Base-by-base conservation (phyloP, 2,797 vertebrate species). In the Acipenser oxyrinchus region DNA sequence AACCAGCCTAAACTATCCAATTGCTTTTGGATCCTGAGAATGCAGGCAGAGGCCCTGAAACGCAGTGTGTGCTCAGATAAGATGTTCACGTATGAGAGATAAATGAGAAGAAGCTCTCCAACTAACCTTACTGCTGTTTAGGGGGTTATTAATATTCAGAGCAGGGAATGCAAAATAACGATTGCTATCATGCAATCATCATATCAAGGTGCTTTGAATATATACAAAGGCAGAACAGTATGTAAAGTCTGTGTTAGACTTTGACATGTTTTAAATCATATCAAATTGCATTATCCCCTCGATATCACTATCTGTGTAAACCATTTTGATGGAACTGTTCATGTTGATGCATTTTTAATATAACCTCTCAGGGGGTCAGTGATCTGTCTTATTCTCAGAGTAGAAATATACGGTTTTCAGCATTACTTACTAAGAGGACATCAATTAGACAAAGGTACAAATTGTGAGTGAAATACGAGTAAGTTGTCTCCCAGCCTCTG, bases 1-100 rank as follows among this genome's bases (percentile, higher is more conserved):
- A 84, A 74, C 75, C 69, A 70, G 72, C 66, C 72, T 73, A 76
- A 67, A 67, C 63, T 64, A 53, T 51, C 51, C 49, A 49, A 60
- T 10, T 51, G 8, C 51, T 66, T 58, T 49, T 53, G 57, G 58
- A 12, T 59, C 58, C 12, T 65, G 62, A 15, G 66, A 51, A 9
- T 67, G 50, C 15, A 13, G n/a, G 52, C 23, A 37, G 23, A 2
- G 23, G 4, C 23, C 23, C 23, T 37, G 23, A 37, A 37, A 2
- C 23, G 23, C 4, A 37, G 23, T 37, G 23, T 37, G 23, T 37
- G 23, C 23, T 37, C 23, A 37, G 23, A 37, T 37, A 37, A 37
- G 23, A 37, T 37, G 23, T 37, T 37, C 23, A 2, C 4, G 23
- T 37, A 37, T 37, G 23, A 37, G 23, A 37, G 23, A 37, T 3